Percentiles rank a stretch among this genome's conserved stretches.
phyloP scores from a whole-genome alignment of 2,888 invertebrate species.

The Scaptomyza reducta region DNA sequence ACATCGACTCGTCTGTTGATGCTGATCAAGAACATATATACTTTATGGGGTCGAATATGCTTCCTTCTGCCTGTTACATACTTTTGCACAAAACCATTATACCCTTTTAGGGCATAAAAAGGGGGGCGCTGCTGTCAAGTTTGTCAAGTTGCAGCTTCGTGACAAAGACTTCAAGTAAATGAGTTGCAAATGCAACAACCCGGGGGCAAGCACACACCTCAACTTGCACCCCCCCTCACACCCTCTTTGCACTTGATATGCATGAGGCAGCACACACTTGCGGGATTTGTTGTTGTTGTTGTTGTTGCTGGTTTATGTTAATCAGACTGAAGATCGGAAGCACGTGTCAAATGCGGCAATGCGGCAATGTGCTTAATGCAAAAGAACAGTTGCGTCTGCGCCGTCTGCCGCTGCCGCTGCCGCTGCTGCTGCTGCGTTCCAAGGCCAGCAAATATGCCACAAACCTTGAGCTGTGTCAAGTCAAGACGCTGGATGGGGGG shows the following conservation, averaged over 20 bases:
- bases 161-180: slow-evolving; percentile 48
- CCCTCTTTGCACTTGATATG: slow-evolving; percentile 52
- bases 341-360: slow-evolving; percentile 82
- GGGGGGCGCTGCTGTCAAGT: slow-evolving; percentile 27
- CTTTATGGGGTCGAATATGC: no score
- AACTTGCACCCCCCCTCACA: not conserved
- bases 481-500: not conserved
- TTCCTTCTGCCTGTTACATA: no score
- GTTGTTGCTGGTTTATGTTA: slow-evolving; percentile 55
- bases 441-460: slow-evolving; percentile 43
- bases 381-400: slow-evolving; percentile 44
- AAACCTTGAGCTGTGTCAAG: slow-evolving; percentile 1
- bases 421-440: slow-evolving; percentile 11
- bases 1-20: no score
- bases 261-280: slow-evolving; percentile 75
- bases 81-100: no score
- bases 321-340: slow-evolving; percentile 77
- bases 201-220: slow-evolving; percentile 6
- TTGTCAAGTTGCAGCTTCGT: slow-evolving; percentile 37
- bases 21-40: no score
- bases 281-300: slow-evolving; percentile 64
- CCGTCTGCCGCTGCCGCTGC: slow-evolving; percentile 6
- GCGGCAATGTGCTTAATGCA: slow-evolving; percentile 46
- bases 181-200: slow-evolving; percentile 25
- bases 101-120: no score